Conservation (phyloP, 2,797 vertebrate species). For the Gobio occitaniae region DNA sequence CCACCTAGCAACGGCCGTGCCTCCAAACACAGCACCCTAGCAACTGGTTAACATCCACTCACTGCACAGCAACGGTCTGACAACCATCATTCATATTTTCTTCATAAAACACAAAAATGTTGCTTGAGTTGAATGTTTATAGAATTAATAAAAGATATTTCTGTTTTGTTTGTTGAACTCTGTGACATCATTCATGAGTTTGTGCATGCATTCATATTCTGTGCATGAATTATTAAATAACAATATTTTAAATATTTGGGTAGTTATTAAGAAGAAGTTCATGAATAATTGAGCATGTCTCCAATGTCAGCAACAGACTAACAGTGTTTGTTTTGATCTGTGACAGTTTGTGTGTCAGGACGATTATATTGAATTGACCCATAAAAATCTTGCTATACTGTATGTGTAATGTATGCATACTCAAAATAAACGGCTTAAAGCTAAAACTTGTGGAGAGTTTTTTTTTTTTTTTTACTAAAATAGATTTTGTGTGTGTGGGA, state of each 20-base stretch:
- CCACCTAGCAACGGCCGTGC: background rate
- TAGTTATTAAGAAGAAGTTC: slow-evolving; percentile 37
- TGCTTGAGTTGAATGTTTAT: background rate
- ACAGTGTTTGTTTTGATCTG: slow-evolving; percentile 46
- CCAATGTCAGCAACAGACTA: slow-evolving; percentile 23
- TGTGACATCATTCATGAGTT: slow-evolving; percentile 32
- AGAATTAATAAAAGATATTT: background rate
- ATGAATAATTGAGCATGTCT: slow-evolving; percentile 44
- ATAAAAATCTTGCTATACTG: slow-evolving; percentile 10
- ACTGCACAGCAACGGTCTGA: background rate
- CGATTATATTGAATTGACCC: slow-evolving; percentile 19
- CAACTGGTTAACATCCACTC: background rate
- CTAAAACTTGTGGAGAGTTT: background rate
- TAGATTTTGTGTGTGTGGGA: background rate
- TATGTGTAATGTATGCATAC: background rate
- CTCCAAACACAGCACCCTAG: background rate
- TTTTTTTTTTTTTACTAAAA: background rate
- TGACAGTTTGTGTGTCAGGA: slow-evolving; percentile 38
- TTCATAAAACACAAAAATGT: background rate
- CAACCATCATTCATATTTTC: background rate
- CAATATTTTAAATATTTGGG: slow-evolving; percentile 42
- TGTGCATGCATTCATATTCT: slow-evolving; percentile 32
- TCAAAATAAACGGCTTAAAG: slow-evolving; percentile 27
- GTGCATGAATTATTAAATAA: slow-evolving; percentile 49
- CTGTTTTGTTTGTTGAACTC: slow-evolving; percentile 34